These are phyloP conservation scores for Sialia sialis DNA, from an alignment of 2,113 vertebrate genomes.

Conservation along the genomic window DNA sequence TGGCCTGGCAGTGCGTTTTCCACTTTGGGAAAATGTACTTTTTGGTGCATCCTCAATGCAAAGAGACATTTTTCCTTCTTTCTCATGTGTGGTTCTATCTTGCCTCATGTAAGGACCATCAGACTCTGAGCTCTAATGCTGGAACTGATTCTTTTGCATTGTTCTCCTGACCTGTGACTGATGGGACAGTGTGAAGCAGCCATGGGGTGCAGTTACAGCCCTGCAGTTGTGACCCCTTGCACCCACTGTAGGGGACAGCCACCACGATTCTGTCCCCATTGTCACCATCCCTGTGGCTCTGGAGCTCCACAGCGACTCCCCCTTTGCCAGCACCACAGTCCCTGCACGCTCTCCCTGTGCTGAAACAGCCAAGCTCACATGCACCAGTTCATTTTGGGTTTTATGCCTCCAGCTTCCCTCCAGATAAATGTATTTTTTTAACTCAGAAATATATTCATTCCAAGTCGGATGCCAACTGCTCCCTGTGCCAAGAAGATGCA, in stretches of 20 bases:
- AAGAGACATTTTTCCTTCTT: not conserved
- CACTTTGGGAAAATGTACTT: not conserved
- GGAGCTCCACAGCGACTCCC: not conserved
- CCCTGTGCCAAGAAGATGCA: constrained; percentile 42
- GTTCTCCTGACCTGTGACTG: not conserved
- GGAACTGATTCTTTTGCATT: not conserved
- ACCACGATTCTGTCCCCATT: rapidly evolving
- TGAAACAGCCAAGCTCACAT: not conserved
- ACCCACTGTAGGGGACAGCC: not conserved
- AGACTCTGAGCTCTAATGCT: not conserved
- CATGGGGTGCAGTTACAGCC: not conserved
- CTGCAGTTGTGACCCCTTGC: not conserved
- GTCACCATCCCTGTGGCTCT: not conserved
- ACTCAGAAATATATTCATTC: not conserved
- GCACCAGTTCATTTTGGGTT: not conserved
- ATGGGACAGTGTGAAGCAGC: not conserved
- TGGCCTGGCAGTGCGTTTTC: not conserved
- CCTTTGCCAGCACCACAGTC: not conserved
- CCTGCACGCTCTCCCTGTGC: not conserved
- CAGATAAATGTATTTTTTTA: constrained; percentile 14
- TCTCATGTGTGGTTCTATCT: not conserved
- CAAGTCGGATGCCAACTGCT: constrained; percentile 8
- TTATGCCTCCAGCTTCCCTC: constrained; percentile 5
- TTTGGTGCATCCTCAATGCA: not conserved
- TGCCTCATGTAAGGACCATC: not conserved